Conservation (phyloP, 1,140 invertebrate species). For the Myzus persicae region DNA sequence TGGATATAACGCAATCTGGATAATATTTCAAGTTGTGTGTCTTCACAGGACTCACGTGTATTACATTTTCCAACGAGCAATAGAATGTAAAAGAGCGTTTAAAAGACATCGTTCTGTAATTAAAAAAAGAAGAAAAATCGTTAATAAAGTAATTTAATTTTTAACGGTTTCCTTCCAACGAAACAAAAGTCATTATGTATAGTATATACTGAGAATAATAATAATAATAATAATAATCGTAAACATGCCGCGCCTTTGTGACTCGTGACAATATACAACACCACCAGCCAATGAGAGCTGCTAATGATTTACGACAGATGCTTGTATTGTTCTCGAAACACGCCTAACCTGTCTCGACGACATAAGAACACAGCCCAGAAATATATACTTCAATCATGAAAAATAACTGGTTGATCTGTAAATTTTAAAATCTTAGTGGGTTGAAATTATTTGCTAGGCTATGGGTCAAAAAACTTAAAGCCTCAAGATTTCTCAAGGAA, state of each 20-base stretch:
- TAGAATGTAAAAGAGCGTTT: neutral
- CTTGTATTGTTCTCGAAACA: neutral
- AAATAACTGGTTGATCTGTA: neutral
- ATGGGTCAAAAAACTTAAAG: neutral
- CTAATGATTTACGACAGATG: constrained; percentile 20
- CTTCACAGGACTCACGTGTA: neutral
- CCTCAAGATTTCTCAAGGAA: neutral
- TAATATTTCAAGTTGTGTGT: neutral
- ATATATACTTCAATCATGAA: neutral
- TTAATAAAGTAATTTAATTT: constrained; percentile 26
- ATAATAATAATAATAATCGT: constrained; percentile 35
- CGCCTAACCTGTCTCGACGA: neutral
- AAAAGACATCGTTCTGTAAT: neutral
- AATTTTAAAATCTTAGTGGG: neutral
- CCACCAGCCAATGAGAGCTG: neutral
- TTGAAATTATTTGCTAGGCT: neutral
- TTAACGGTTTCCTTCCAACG: neutral
- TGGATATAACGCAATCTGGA: neutral
- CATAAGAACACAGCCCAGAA: neutral
- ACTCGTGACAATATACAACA: neutral
- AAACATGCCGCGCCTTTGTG: neutral
- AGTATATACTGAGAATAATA: neutral
- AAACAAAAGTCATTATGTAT: constrained; percentile 24
- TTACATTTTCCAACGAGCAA: neutral
- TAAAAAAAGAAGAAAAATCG: constrained; percentile 10